Base-by-base conservation (phyloP, 2,797 vertebrate genomes). In the Pantherophis alleghaniensis region DNA sequence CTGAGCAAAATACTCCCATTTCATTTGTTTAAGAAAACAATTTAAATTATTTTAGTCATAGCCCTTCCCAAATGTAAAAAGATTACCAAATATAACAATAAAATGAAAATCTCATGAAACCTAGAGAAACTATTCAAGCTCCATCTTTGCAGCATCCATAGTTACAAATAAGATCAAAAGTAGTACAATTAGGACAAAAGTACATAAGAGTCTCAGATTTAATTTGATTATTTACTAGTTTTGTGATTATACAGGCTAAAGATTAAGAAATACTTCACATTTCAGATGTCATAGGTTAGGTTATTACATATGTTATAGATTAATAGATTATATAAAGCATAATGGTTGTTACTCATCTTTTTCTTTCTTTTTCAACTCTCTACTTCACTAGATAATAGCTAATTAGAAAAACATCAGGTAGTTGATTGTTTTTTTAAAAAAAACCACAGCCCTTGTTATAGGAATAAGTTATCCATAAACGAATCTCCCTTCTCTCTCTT, bases 11-110 rank as follows among this genome's bases (percentile, higher is more conserved):
- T 93, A 90, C 94, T 37, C 92, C 0, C 0, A 91, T 55, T 66
- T 93, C 95, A 59, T 92, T 93, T 93, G 86, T 42, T 69, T 69
- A 91, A 90, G 95, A 93, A 92, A 93, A 93, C 95, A 66, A 91
- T 95, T 66, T 66, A 89, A 95, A 94, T 94, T 93, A n/a, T 96
- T 94, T 24, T 87, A 96, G 93, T 95, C 61, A 89, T 95, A 28
- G 9, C 90, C 60, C 26, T 91, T 93, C 55, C 26, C 93, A 63
- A 13, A 0, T 94, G 2, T 20, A 93, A 92, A 94, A 92, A 93
- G 66, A 88, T 91, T 86, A 95, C 4, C 92, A 92, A 42, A 95
- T 96, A 95, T 91, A 86, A 94, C 91, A 90, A 88, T 90, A 87
- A 66, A 51, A 92, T 90, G 95, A 87, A 93, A 26, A 47, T 47